A percentile compares a stretch with the other conserved stretches of the same genome.
phyloP scores from a whole-genome alignment of 2,888 invertebrate species.

The Ceraclea dissimilis region DNA sequence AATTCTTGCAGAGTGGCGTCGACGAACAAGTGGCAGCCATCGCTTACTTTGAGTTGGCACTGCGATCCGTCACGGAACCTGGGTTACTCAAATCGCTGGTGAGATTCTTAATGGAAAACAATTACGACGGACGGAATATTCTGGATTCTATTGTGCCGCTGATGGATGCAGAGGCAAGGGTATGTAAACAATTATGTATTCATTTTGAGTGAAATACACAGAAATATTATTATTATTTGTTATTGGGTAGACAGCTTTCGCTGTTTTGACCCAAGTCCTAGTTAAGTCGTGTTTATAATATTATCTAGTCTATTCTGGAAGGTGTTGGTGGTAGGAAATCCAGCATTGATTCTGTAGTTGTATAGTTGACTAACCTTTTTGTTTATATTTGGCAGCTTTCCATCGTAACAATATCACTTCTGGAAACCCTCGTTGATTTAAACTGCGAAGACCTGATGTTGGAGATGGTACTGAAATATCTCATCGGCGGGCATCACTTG shows the following conservation, averaged over 20 bases:
- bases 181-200: too few species aligned
- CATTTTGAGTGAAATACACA: too few species aligned
- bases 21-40: constrained; percentile 88
- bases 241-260: too few species aligned
- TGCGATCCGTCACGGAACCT: constrained; percentile 80
- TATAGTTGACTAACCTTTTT: neutral
- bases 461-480: constrained; percentile 78
- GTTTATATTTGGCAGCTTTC: constrained; percentile 52
- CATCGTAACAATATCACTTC: constrained; percentile 80
- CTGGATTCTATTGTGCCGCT: constrained; percentile 76
- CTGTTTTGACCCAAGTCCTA: too few species aligned
- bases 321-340: too few species aligned
- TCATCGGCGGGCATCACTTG: constrained; percentile 45
- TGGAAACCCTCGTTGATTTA: constrained; percentile 83
- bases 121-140: constrained; percentile 78
- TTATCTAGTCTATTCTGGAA: too few species aligned
- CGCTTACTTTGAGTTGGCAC: constrained; percentile 84
- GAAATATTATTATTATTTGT: too few species aligned
- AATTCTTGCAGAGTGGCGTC: constrained; percentile 67
- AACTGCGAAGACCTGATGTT: constrained; percentile 96
- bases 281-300: too few species aligned
- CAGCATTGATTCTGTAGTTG: constrained; percentile 3
- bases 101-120: constrained; percentile 72
- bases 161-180: constrained; percentile 67
- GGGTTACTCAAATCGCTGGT: constrained; percentile 76